Base-by-base conservation (phyloP, 2,113 vertebrate genomes). In the Willisornis vidua region DNA sequence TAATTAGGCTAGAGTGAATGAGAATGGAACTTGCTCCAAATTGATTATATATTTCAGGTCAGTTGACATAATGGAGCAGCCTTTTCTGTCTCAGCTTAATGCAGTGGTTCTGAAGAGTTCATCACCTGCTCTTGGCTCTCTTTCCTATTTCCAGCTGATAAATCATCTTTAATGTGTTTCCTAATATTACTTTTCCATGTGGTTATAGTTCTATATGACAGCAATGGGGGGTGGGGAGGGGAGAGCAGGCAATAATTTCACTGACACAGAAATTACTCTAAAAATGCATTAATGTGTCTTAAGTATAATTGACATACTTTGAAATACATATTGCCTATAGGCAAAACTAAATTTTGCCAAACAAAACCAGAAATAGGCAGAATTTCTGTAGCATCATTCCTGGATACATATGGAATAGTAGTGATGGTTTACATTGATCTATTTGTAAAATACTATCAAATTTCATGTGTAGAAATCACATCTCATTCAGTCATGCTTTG, bases 91-190 rank as follows among this genome's bases (percentile, higher is more conserved):
- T 96, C 83, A 80, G 93, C 93, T 97, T 96, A 95, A 96, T 96
- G 92, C 96, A 96, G 85, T 63, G 61, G 82, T 96, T 96, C 93
- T 96, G 93, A 97, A 94, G 92, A 94, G 94, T 96, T 96, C 92
- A 95, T 97, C 96, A 93, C 96, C 93, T 95, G 92, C 90, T 94
- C 72, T 95, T 97, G 92, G 88, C 93, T 96, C 88, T 80, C 90
- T 95, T 96, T 96, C 94, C 92, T 96, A 86, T 96, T 97, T 95
- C 90, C 94, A 97, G 92, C 72, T 95, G 90, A 93, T 96, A 96
- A 97, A 96, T 96, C 93, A 92, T 94, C 90, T 95, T 95, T 97
- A 97, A 97, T 94, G 92, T 93, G 80, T 92, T 94, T 93, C 86
- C 82, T 95, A 94, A 84, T 90, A 96, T 93, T 94, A 90, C 82